Evolutionary conservation across 2,797 vertebrate species (phyloP), one percentile per base, ranked within the genome.

Genomic region (Odontamblyopus lacepedii): DNA sequence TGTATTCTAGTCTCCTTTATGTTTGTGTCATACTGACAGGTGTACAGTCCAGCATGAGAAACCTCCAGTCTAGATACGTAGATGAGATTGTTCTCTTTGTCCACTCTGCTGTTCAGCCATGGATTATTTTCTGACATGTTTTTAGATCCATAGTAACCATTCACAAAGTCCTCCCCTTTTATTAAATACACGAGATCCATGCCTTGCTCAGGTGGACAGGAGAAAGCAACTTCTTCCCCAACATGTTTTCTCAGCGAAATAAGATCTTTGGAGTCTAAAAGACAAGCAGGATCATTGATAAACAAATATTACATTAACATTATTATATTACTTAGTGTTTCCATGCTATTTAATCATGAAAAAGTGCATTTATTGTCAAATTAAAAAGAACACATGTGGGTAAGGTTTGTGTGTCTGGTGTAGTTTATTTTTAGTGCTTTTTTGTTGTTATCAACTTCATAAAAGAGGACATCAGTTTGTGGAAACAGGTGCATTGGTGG

Each of bases 191-290:
- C 0, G 0, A 82, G n/a, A 0, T 0, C 0, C 5, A 0, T 26
- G 0, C 16, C 0, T 8, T 29, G 11, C 2, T 12, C 0, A 0
- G 3, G 0, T 0, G 73, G 62, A 27, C 87, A 90, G 2, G 0
- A 1, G 35, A 92, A 71, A 6, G 62, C 81, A 50, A 85, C 75
- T 13, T 77, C 82, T 70, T 77, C 85, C 12, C 83, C 87, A 29
- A 87, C 48, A 48, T 81, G 56, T 5, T 76, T 81, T n/a, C 0
- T 6, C 26, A 60, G 0, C 1, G 16, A 23, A 23, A 23, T 23
- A 23, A 23, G 0, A 30, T 0, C 0, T 23, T 53, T n/a, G 48
- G 2, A 7, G 41, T 30, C 87, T 88, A 75, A 2, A 78, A 76
- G 70, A 84, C 1, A 72, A 48, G 64, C 35, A 7, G 19, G 38